A percentile compares a stretch with the other conserved stretches of the same genome.
Conservation (phyloP, 2,797 vertebrate genomes). For the Poecilia wingei region DNA sequence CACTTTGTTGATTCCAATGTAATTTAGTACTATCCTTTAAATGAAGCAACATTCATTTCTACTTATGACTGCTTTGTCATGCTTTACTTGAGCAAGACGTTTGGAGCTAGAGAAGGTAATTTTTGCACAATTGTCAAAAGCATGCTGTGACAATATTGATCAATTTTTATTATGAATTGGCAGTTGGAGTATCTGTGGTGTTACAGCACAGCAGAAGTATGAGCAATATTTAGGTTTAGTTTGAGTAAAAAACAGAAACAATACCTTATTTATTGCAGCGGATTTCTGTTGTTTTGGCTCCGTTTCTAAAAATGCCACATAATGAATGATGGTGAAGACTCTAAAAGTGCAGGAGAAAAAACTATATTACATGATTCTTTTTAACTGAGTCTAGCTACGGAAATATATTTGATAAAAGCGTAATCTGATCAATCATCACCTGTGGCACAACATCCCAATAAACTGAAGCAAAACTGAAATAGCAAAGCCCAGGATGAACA, state of each 20-base stretch:
- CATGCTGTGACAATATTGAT: no score
- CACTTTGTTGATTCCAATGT: no score
- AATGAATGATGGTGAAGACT: slow-evolving; percentile 1
- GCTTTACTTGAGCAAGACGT: no score
- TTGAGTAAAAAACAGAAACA: background rate
- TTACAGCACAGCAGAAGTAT: no score
- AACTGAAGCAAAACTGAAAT: slow-evolving; percentile 70
- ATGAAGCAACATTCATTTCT: background rate
- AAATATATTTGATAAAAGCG: no score
- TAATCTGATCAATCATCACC: slow-evolving; percentile 48
- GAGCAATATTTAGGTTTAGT: no score
- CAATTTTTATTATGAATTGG: no score
- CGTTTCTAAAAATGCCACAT: slow-evolving; percentile 8
- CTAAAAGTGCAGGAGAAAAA: background rate
- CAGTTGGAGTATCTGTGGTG: no score
- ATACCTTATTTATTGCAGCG: background rate
- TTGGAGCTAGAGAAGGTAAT: background rate
- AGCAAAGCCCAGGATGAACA: slow-evolving; percentile 78
- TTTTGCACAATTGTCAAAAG: no score
- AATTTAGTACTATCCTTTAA: background rate
- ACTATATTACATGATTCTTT: background rate
- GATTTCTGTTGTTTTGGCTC: slow-evolving; percentile 1
- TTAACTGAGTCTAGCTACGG: no score
- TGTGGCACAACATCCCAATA: slow-evolving; percentile 77
- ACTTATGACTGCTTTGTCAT: no score